phyloP scores from a whole-genome alignment of 1,140 invertebrate genomes.

The Thaumatotibia leucotreta region DNA sequence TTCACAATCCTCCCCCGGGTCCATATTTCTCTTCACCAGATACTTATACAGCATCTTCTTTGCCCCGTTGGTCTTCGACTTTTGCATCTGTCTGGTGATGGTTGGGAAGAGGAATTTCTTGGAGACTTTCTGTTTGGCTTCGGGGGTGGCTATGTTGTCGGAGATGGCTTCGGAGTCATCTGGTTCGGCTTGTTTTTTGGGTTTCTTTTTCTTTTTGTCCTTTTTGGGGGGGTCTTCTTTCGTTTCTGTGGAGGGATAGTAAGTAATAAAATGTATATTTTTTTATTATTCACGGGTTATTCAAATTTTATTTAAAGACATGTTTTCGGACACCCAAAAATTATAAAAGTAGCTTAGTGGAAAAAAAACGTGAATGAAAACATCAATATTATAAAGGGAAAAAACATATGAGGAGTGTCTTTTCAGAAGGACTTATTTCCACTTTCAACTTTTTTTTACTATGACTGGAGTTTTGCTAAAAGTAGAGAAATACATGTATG shows the following conservation, averaged over 20 bases:
- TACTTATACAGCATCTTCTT: constrained; percentile 30
- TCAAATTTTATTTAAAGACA: too few relatives aligned
- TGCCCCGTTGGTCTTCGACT: constrained; percentile 16
- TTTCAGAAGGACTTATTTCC: too few relatives aligned
- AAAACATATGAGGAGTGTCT: too few relatives aligned
- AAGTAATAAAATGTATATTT: too few relatives aligned
- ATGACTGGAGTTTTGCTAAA: too few relatives aligned
- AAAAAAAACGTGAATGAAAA: too few relatives aligned
- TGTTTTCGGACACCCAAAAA: too few relatives aligned
- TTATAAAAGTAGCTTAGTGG: too few relatives aligned
- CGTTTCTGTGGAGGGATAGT: not conserved
- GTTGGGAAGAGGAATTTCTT: constrained; percentile 45
- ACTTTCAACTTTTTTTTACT: too few relatives aligned
- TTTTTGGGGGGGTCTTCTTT: constrained; percentile 13
- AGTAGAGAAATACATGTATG: too few relatives aligned
- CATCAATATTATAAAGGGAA: too few relatives aligned
- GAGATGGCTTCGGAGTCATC: not conserved
- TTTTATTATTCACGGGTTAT: too few relatives aligned
- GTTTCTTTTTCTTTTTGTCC: constrained; percentile 28
- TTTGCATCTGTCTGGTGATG: constrained; percentile 24
- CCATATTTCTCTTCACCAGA: constrained; percentile 14
- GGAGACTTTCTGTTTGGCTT: constrained; percentile 20
- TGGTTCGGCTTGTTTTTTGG: constrained; percentile 26
- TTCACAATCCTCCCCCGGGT: constrained; percentile 9
- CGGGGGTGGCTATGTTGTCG: constrained; percentile 4